These are phyloP conservation scores for Ceratothoa steindachneri DNA, from an alignment of 2,888 invertebrate species.

Conservation along the genomic window DNA sequence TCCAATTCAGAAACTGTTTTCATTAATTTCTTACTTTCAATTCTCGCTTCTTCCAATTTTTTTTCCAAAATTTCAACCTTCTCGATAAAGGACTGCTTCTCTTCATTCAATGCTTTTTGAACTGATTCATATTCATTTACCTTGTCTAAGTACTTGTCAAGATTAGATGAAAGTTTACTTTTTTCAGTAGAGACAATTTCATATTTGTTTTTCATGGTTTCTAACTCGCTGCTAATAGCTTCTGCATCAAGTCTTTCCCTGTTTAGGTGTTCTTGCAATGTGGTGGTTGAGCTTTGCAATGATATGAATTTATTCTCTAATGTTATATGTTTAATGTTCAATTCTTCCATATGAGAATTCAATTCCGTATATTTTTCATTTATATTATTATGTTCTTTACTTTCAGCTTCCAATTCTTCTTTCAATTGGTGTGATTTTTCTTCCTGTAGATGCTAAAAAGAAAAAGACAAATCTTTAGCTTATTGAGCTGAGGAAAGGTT, in stretches of 20 bases:
- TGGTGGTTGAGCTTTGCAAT: neutral
- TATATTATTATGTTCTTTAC: neutral
- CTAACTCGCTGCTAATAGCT: neutral
- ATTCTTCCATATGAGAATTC: neutral
- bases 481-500: too few species aligned
- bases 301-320: neutral
- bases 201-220: neutral
- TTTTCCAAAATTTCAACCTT: neutral
- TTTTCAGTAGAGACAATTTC: conserved; percentile 22
- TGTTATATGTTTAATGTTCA: neutral
- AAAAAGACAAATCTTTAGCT: too few species aligned
- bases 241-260: neutral
- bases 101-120: conserved; percentile 3
- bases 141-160: conserved; percentile 33
- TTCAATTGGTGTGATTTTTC: neutral
- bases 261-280: neutral
- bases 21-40: neutral
- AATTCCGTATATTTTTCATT: neutral
- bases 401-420: neutral
- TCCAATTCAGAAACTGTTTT: neutral
- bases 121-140: conserved; percentile 6
- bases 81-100: neutral
- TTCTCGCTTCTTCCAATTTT: neutral
- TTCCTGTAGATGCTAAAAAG: neutral
- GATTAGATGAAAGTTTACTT: conserved; percentile 22